Percentiles rank a stretch among this genome's conserved stretches.
Conservation (phyloP, 1,140 invertebrate species). For the Heliothis subflexa region DNA sequence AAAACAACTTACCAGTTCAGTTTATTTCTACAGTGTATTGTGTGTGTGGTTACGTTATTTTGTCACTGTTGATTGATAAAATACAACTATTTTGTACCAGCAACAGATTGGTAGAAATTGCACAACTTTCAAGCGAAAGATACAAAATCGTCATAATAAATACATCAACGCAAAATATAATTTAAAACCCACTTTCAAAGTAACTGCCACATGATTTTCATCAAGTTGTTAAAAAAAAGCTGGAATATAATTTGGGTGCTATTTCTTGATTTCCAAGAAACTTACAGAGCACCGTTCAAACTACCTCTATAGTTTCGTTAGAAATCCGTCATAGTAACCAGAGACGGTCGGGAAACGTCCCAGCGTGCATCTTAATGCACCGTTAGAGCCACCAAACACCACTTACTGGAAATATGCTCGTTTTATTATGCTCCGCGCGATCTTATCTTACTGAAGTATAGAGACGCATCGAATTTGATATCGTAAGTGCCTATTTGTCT, state of each 20-base stretch:
- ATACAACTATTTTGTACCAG: not conserved
- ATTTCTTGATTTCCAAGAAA: constrained; percentile 36
- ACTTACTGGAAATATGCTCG: constrained; percentile 65
- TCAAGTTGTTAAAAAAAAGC: not conserved
- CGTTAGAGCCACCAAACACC: constrained; percentile 49
- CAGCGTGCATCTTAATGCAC: constrained; percentile 67
- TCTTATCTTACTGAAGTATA: constrained; percentile 58
- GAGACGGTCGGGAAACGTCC: constrained; percentile 49
- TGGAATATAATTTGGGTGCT: constrained; percentile 17
- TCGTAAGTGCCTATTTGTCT: constrained; percentile 10
- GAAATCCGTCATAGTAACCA: constrained; percentile 60
- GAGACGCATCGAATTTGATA: constrained; percentile 43
- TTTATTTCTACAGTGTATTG: not conserved
- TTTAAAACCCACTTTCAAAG: not conserved
- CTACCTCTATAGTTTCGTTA: constrained; percentile 51
- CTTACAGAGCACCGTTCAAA: not conserved
- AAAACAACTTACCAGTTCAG: not conserved
- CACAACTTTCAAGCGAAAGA: not conserved
- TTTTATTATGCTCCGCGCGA: constrained; percentile 62
- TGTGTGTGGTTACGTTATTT: too few species aligned
- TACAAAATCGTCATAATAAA: not conserved
- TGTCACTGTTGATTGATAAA: too few species aligned
- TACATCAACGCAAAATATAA: constrained; percentile 4
- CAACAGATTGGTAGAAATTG: not conserved
- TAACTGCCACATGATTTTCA: constrained; percentile 8